phyloP scores from a whole-genome alignment of 2,797 vertebrate species.

The Hapalemur alaotrensis region DNA sequence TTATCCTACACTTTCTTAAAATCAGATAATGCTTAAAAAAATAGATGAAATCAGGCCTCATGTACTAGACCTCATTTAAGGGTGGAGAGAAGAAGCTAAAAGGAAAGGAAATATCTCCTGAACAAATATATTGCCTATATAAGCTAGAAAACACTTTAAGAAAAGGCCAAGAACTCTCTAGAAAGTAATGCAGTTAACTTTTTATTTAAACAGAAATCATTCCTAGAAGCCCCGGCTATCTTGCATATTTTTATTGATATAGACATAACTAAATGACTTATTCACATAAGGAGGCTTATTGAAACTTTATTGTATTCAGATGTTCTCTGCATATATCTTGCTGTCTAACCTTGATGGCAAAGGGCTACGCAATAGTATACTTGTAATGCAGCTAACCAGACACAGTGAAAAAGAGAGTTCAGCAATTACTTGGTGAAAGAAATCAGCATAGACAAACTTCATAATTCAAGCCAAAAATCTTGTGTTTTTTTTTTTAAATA shows the following conservation, averaged over 20 bases:
- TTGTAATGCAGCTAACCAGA: not conserved
- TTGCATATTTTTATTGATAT: conserved; percentile 16
- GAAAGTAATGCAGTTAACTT: not conserved
- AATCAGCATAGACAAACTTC: conserved; percentile 21
- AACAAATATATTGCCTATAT: not conserved
- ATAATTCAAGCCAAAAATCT: conserved; percentile 11
- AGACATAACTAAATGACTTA: conserved; percentile 29
- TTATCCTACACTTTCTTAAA: not conserved
- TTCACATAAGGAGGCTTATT: not conserved
- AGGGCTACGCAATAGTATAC: not conserved
- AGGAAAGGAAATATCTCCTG: not conserved
- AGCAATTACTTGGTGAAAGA: not conserved
- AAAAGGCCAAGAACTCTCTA: not conserved
- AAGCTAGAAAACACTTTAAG: not conserved
- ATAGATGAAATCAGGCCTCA: not conserved
- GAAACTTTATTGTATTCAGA: conserved; percentile 26
- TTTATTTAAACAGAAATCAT: conserved; percentile 37
- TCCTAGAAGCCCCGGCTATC: not conserved
- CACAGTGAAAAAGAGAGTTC: not conserved
- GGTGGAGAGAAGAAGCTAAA: not conserved
- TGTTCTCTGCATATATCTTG: not conserved
- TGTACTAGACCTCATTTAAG: not conserved
- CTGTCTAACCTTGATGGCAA: conserved; percentile 8
- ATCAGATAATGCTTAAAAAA: not conserved
- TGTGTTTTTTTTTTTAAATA: not conserved